Evolutionary conservation across 1,140 invertebrate species (phyloP).

Genomic region (Acromyrmex charruanus): DNA sequence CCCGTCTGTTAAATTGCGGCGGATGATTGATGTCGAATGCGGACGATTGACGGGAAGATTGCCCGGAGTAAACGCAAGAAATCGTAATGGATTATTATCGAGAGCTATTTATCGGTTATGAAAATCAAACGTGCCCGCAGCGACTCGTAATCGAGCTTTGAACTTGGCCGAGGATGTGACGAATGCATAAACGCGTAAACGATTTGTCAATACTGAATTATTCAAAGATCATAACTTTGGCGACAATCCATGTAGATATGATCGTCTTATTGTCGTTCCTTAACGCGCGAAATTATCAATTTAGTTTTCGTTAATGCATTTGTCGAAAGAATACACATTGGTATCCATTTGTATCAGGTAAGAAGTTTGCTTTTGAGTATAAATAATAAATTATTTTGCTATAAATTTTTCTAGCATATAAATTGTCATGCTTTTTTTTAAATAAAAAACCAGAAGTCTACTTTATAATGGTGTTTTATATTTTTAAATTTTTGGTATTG

Average conservation of each 20-base stretch:
- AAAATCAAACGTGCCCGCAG: slow-evolving; percentile 16
- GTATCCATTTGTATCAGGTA: not conserved
- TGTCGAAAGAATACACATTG: not conserved
- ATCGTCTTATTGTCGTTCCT: not conserved
- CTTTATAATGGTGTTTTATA: not conserved
- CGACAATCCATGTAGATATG: not conserved
- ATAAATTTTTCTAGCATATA: not conserved
- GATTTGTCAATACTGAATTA: slow-evolving; percentile 44
- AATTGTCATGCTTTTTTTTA: not conserved
- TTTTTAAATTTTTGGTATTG: not conserved
- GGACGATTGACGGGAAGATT: slow-evolving; percentile 58
- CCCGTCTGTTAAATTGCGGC: slow-evolving; percentile 66
- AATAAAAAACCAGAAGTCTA: not conserved
- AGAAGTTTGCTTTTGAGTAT: not conserved
- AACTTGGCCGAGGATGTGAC: not conserved
- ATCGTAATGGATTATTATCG: slow-evolving; percentile 59
- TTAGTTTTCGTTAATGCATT: not conserved
- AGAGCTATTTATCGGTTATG: slow-evolving; percentile 48
- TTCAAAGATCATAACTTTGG: slow-evolving; percentile 8
- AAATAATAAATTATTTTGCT: not conserved
- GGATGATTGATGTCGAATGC: slow-evolving; percentile 68
- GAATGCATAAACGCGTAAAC: not conserved
- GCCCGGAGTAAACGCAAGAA: slow-evolving; percentile 52
- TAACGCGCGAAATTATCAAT: not conserved
- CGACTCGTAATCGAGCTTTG: slow-evolving; percentile 33